Percentiles rank a stretch among this genome's conserved stretches.
phyloP scores from a whole-genome alignment of 2,888 invertebrate genomes.

The Drosophila kambysellisi region DNA sequence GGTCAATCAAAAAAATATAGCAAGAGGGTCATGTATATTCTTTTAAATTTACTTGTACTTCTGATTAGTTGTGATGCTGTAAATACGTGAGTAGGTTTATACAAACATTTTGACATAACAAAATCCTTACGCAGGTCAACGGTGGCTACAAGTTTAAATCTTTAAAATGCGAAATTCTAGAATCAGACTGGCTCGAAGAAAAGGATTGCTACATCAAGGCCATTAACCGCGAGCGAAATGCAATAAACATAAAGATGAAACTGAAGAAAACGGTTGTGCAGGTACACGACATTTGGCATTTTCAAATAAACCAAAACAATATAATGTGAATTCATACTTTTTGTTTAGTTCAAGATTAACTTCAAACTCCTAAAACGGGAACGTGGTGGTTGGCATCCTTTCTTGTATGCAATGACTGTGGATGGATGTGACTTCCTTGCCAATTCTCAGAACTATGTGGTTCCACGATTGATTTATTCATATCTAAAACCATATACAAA shows the following conservation, averaged over 20 bases:
- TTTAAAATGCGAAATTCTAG: not conserved
- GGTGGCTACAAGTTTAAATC: not conserved
- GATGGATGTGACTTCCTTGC: not conserved
- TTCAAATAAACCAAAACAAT: not conserved
- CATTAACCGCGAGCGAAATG: not conserved
- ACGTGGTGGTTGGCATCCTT: slow-evolving; percentile 5
- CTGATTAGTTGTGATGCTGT: not conserved
- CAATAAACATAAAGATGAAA: not conserved
- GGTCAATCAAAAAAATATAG: not conserved
- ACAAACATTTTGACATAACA: not conserved
- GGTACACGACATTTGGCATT: not conserved
- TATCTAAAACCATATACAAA: not conserved
- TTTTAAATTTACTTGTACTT: not conserved
- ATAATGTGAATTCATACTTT: too few relatives aligned
- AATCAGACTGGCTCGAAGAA: not conserved
- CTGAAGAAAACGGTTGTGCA: not conserved
- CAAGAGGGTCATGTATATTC: not conserved
- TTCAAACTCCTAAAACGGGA: not conserved
- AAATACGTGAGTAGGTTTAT: not conserved
- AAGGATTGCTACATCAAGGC: not conserved
- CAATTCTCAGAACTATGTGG: not conserved
- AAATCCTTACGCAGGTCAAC: not conserved
- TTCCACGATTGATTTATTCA: not conserved
- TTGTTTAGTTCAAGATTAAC: not conserved
- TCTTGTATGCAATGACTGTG: not conserved